Conservation (phyloP, 2,113 vertebrate species). For the Phasianus colchicus region DNA sequence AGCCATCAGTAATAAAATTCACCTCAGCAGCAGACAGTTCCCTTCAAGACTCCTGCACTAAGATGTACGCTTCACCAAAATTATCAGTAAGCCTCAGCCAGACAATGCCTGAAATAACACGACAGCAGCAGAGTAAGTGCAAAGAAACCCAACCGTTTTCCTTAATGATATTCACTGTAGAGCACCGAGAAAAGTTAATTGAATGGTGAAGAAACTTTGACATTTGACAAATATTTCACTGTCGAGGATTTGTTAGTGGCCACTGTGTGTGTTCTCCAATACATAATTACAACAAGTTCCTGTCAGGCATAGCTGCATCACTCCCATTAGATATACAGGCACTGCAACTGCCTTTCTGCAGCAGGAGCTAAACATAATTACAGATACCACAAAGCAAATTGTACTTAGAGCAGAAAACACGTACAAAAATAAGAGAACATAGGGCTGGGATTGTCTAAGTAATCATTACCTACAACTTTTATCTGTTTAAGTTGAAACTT, state of each 20-base stretch:
- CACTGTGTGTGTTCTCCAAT: background rate
- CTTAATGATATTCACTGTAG: background rate
- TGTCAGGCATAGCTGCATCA: background rate
- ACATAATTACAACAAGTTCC: background rate
- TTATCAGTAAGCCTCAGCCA: background rate
- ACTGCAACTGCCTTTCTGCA: no score
- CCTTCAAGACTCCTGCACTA: background rate
- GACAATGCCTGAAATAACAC: background rate
- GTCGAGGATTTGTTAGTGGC: background rate
- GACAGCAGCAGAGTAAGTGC: background rate
- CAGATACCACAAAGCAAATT: background rate
- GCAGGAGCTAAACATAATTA: background rate
- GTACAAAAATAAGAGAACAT: background rate
- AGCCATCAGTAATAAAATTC: background rate
- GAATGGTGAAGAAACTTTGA: background rate
- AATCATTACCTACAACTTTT: background rate
- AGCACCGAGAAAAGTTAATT: background rate
- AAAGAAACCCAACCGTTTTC: background rate
- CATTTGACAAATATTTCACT: background rate
- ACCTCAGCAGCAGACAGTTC: fast-evolving
- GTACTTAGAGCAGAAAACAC: background rate
- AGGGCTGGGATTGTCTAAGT: background rate
- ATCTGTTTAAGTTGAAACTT: background rate
- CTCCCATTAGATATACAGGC: background rate
- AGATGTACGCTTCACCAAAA: background rate